Conservation (phyloP, 2,113 vertebrate species). For the Callospermophilus lateralis region DNA sequence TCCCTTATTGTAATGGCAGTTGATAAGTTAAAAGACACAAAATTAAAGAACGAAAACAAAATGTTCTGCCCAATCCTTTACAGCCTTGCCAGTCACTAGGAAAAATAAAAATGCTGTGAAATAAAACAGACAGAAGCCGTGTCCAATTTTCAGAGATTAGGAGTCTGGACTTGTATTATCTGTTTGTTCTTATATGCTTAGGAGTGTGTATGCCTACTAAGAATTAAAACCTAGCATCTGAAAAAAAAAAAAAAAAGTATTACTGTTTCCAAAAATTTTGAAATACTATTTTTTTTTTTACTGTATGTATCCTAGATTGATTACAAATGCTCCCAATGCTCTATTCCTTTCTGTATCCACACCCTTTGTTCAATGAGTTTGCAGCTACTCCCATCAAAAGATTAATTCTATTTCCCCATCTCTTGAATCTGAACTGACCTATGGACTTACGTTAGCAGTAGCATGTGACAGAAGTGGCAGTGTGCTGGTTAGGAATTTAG, state of each 20-base stretch:
- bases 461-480: neutral
- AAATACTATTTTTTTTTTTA: neutral
- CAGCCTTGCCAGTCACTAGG: conserved; percentile 47
- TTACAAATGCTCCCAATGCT: neutral
- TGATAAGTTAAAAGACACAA: conserved; percentile 82
- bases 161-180: neutral
- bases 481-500: neutral
- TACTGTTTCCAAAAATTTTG: neutral
- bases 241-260: neutral
- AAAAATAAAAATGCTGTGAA: conserved; percentile 62
- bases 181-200: conserved; percentile 4
- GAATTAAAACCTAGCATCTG: neutral
- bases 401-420: neutral
- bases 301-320: neutral
- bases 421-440: neutral
- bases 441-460: neutral
- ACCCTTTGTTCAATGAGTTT: neutral
- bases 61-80: conserved; percentile 71
- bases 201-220: neutral
- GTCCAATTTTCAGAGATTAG: conserved; percentile 65
- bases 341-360: neutral
- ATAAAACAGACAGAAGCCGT: conserved; percentile 65
- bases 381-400: neutral
- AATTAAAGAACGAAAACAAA: conserved; percentile 78
- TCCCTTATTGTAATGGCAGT: conserved; percentile 80